A percentile compares a stretch with the other conserved stretches of the same genome.
These are phyloP conservation scores for Agapetus fuscipes DNA, from an alignment of 2,888 invertebrate genomes.

Conservation along the genomic window DNA sequence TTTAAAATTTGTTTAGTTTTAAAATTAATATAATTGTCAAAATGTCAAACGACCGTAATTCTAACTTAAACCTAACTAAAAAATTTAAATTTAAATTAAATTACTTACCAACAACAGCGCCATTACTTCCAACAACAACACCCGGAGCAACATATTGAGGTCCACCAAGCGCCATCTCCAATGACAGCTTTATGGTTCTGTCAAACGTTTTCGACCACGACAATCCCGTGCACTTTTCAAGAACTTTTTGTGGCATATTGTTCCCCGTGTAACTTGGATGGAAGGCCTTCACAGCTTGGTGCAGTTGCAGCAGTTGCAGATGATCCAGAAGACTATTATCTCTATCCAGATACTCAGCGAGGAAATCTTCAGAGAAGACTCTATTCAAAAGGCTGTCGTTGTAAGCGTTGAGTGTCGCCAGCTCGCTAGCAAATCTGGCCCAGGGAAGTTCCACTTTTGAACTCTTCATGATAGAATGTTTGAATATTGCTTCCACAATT, in stretches of 20 bases:
- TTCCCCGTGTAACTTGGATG: constrained; percentile 35
- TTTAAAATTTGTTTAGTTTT: too few species aligned
- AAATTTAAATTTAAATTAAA: too few species aligned
- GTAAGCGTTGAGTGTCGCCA: constrained; percentile 51
- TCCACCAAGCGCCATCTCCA: constrained; percentile 50
- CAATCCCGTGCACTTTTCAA: constrained; percentile 31
- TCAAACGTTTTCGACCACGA: constrained; percentile 30
- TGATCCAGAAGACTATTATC: constrained; percentile 37
- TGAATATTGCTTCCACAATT: constrained; percentile 35
- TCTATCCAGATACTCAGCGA: constrained; percentile 32
- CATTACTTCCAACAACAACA: constrained; percentile 43
- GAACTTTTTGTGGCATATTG: constrained; percentile 32
- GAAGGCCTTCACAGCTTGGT: constrained; percentile 44
- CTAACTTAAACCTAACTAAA: too few species aligned
- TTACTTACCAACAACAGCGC: constrained; percentile 45
- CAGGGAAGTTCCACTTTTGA: constrained; percentile 39
- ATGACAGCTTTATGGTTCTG: constrained; percentile 35
- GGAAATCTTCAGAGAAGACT: constrained; percentile 42
- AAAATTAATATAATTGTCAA: too few species aligned
- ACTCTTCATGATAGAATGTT: constrained; percentile 32
- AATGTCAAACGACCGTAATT: too few species aligned
- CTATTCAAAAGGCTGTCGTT: constrained; percentile 41
- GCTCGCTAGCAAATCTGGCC: constrained; percentile 44
- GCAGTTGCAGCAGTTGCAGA: constrained; percentile 42
- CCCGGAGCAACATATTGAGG: constrained; percentile 43